Evolutionary conservation across 2,888 invertebrate genomes (phyloP).

Genomic region (Cephus rjabovi): DNA sequence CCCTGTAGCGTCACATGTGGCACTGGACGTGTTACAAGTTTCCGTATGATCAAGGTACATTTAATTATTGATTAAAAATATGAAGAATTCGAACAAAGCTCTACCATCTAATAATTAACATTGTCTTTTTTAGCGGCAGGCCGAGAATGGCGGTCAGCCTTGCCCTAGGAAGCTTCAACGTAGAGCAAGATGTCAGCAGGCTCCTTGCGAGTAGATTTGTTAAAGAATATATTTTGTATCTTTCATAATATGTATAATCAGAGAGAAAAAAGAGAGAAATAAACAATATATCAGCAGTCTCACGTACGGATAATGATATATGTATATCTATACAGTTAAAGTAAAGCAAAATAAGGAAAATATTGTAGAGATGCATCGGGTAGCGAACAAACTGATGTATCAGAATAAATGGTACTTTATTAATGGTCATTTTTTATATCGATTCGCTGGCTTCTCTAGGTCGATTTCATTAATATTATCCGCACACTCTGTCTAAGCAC

Average conservation of each 20-base stretch:
- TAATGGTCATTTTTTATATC: conserved; percentile 43
- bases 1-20: conserved; percentile 86
- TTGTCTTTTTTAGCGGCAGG: conserved; percentile 65
- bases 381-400: conserved; percentile 45
- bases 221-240: neutral
- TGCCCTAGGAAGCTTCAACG: conserved; percentile 74
- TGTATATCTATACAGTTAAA: neutral
- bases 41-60: conserved; percentile 73
- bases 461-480: neutral
- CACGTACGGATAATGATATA: neutral
- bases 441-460: neutral
- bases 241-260: neutral
- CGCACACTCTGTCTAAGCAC: neutral
- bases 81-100: neutral
- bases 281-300: neutral
- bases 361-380: conserved; percentile 9
- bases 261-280: neutral
- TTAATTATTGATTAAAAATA: neutral
- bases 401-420: conserved; percentile 56
- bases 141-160: conserved; percentile 74
- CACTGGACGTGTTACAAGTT: conserved; percentile 75
- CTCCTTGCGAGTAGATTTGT: conserved; percentile 51
- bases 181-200: conserved; percentile 70
- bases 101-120: neutral
- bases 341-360: neutral